These are phyloP conservation scores for Hemaris fuciformis DNA, from an alignment of 2,888 invertebrate species.

Conservation along the genomic window DNA sequence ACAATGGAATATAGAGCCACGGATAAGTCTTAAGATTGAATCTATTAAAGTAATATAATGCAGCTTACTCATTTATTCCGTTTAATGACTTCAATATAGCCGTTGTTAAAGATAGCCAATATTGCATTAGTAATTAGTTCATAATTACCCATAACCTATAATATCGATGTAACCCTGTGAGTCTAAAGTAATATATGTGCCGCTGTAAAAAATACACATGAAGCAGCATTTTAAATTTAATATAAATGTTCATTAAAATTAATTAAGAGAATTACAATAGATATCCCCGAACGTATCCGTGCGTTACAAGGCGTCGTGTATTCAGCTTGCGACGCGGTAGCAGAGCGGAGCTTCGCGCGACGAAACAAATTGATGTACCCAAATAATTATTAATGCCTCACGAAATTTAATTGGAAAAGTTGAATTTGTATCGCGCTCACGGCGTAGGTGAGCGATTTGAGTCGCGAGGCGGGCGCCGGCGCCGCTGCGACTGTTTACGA, in stretches of 20 bases:
- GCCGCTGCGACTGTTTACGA: slow-evolving; percentile 78
- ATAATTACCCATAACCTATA: neutral
- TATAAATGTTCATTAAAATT: neutral
- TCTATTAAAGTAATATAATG: slow-evolving; percentile 10
- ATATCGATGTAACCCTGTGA: too few species aligned
- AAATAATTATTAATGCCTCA: slow-evolving; percentile 83
- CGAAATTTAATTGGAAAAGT: slow-evolving; percentile 83
- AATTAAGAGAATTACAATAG: neutral
- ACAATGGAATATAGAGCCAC: slow-evolving; percentile 32
- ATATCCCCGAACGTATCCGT: slow-evolving; percentile 39
- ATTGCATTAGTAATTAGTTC: neutral
- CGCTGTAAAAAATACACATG: neutral
- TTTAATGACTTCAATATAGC: neutral
- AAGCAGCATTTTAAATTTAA: neutral
- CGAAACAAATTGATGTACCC: slow-evolving; percentile 83
- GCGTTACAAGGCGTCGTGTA: slow-evolving; percentile 28
- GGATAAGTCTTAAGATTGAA: slow-evolving; percentile 51
- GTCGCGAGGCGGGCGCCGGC: slow-evolving; percentile 59
- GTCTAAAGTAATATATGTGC: too few species aligned
- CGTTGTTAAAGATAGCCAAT: neutral
- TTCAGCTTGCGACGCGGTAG: slow-evolving; percentile 55
- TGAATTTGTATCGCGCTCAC: slow-evolving; percentile 81
- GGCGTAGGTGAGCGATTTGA: slow-evolving; percentile 80
- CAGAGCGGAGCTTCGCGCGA: slow-evolving; percentile 57
- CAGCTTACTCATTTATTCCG: slow-evolving; percentile 21